phyloP scores from a whole-genome alignment of 2,113 vertebrate species.

The Leuciscus idus region DNA sequence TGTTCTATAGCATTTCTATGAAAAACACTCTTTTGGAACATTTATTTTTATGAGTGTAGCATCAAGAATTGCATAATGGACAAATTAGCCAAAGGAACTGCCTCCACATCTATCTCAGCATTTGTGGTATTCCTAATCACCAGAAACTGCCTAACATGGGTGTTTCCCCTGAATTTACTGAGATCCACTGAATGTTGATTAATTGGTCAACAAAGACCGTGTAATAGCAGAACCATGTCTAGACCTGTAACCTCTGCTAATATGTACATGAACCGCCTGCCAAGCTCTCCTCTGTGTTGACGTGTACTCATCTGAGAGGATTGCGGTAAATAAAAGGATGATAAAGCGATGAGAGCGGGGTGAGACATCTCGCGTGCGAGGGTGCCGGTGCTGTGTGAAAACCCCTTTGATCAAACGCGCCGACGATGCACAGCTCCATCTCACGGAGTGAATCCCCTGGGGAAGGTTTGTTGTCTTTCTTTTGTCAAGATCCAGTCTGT shows the following conservation, averaged over 20 bases:
- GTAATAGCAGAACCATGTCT: slow-evolving; percentile 63
- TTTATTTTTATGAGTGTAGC: too few relatives aligned
- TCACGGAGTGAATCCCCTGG: slow-evolving; percentile 5
- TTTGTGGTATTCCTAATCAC: not conserved
- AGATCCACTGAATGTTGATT: not conserved
- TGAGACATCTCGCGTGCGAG: slow-evolving; percentile 56
- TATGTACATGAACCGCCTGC: slow-evolving; percentile 46
- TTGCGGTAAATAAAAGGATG: slow-evolving; percentile 62
- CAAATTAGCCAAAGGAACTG: not conserved
- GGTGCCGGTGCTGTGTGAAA: slow-evolving; percentile 31
- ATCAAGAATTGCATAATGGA: not conserved
- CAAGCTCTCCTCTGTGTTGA: slow-evolving; percentile 43
- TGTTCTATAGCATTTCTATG: too few relatives aligned
- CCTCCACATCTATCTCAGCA: not conserved
- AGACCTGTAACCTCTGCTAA: slow-evolving; percentile 61
- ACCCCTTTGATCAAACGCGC: slow-evolving; percentile 47
- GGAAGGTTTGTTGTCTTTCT: slow-evolving; percentile 16
- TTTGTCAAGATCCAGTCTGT: slow-evolving; percentile 16
- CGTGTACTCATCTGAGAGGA: slow-evolving; percentile 46
- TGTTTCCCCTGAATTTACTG: not conserved
- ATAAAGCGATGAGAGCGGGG: slow-evolving; percentile 48
- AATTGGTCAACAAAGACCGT: slow-evolving; percentile 19
- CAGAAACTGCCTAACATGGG: not conserved
- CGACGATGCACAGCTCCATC: not conserved
- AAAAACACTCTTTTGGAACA: too few relatives aligned